Evolutionary conservation across 2,888 invertebrate species (phyloP).

Genomic region (Agonopterix alstromeriana): DNA sequence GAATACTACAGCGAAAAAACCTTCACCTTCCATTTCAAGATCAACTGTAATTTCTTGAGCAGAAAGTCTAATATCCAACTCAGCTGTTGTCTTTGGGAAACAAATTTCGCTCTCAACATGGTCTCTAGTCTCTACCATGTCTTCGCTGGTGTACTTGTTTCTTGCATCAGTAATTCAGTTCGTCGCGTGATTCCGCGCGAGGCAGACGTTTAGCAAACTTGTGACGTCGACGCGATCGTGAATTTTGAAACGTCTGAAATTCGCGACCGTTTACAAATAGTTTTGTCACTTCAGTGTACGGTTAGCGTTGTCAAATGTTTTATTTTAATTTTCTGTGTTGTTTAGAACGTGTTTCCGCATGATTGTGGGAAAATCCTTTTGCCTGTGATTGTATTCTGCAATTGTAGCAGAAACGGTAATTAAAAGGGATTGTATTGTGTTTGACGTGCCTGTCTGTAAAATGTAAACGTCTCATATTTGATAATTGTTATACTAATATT

Average conservation of each 20-base stretch:
- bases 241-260: conserved; percentile 30
- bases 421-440: not conserved
- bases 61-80: conserved; percentile 33
- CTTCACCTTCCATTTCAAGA: conserved; percentile 25
- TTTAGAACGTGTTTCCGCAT: conserved; percentile 33
- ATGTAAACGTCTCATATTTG: no score
- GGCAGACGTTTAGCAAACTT: conserved; percentile 27
- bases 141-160: not conserved
- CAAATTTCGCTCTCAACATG: conserved; percentile 63
- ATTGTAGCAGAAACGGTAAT: conserved; percentile 8
- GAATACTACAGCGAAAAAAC: conserved; percentile 36
- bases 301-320: not conserved
- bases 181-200: conserved; percentile 55
- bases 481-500: no score
- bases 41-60: conserved; percentile 26
- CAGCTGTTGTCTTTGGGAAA: conserved; percentile 30
- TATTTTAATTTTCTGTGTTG: conserved; percentile 14
- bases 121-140: not conserved
- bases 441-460: no score
- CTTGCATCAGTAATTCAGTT: conserved; percentile 50
- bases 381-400: conserved; percentile 37
- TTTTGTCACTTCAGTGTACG: not conserved
- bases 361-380: conserved; percentile 25
- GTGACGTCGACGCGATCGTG: conserved; percentile 29
- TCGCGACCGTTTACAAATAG: conserved; percentile 10